Conservation (phyloP, 2,888 invertebrate genomes). For the Catonia carolina region DNA sequence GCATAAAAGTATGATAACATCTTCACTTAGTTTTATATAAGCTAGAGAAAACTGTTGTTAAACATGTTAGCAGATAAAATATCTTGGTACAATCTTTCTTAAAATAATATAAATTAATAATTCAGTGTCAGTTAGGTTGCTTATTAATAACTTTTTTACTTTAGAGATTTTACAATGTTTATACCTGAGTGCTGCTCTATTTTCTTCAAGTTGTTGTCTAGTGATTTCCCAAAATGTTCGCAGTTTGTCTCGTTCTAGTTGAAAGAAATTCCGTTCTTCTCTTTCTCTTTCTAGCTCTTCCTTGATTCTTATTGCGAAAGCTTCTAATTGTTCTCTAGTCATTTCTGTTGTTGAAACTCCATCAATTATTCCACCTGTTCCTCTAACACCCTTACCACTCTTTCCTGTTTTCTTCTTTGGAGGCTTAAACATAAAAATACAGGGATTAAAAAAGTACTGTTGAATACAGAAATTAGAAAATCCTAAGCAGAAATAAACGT, state of each 20-base stretch:
- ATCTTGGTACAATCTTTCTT: no score
- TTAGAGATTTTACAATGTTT: no score
- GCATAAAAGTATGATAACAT: no score
- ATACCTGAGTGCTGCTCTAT: constrained; percentile 59
- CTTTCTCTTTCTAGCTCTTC: constrained; percentile 90
- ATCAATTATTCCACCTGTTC: constrained; percentile 49
- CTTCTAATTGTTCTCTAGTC: constrained; percentile 87
- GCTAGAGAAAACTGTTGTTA: no score
- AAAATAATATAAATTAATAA: no score
- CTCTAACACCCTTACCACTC: constrained; percentile 34
- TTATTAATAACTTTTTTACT: no score
- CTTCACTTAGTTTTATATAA: no score
- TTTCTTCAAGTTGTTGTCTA: constrained; percentile 79
- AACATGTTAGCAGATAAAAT: no score
- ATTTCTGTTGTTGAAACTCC: constrained; percentile 88
- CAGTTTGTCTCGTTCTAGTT: constrained; percentile 89
- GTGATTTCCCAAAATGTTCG: constrained; percentile 95
- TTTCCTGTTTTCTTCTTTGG: constrained; percentile 36
- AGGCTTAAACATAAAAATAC: constrained; percentile 22
- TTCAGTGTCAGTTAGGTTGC: no score
- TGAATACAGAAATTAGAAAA: no score
- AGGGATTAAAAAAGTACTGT: neutral
- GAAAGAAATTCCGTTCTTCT: constrained; percentile 93
- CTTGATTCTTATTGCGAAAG: constrained; percentile 75
- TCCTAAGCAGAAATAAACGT: no score